Evolutionary conservation across 2,888 invertebrate genomes (phyloP).

Genomic region (Rhimphoctona megacephalus): DNA sequence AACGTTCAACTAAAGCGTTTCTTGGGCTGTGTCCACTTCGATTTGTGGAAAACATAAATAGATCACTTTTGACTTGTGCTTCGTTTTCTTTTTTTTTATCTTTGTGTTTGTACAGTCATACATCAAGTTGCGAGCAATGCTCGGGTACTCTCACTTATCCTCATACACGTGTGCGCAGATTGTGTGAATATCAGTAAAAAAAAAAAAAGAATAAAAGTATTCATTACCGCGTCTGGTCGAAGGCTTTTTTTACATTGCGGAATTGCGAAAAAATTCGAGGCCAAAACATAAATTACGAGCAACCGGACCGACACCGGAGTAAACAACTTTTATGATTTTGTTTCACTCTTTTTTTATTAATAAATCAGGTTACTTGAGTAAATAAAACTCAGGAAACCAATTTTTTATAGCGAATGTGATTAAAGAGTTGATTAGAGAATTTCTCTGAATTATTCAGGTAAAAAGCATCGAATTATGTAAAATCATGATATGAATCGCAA

Average conservation of each 20-base stretch:
- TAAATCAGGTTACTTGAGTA: not conserved
- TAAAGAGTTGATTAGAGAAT: not conserved
- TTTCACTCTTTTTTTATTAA: not conserved
- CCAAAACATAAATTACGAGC: not conserved
- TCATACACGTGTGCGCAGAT: constrained; percentile 5
- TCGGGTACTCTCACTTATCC: constrained; percentile 16
- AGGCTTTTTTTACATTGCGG: not conserved
- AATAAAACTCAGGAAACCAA: not conserved
- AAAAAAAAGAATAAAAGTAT: not conserved
- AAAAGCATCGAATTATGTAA: not conserved
- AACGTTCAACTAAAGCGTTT: constrained; percentile 31
- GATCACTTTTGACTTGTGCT: not conserved
- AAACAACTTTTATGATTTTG: not conserved
- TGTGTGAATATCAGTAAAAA: constrained; percentile 8
- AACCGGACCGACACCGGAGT: not conserved
- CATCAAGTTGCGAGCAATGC: constrained; percentile 31
- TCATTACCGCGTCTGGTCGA: constrained; percentile 13
- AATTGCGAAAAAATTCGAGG: not conserved
- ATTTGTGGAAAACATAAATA: constrained; percentile 8
- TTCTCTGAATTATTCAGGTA: not conserved
- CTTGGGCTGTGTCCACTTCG: not conserved
- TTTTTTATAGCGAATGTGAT: not conserved
- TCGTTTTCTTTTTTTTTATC: constrained; percentile 9
- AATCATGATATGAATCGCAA: not conserved
- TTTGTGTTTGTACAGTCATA: constrained; percentile 10